Conservation (phyloP, 2,888 invertebrate genomes). For the Pammene aurita region DNA sequence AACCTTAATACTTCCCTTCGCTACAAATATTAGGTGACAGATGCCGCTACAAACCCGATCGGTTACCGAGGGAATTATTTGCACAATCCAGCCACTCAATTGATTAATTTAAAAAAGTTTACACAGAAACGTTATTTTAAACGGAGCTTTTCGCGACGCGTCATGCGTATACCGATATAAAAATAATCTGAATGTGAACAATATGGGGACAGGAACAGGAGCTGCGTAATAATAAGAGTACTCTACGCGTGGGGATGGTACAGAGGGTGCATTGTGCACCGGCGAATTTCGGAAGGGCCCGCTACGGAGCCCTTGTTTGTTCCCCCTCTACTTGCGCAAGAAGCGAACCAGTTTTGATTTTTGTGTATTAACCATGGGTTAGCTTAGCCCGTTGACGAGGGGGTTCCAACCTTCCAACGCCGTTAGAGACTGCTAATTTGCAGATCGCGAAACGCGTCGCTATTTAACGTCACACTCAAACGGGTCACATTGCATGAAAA, state of each 20-base stretch:
- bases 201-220: constrained; percentile 81
- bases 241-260: constrained; percentile 79
- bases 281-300: constrained; percentile 82
- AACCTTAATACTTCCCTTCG: constrained; percentile 84
- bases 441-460: constrained; percentile 15
- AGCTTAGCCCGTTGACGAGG: constrained; percentile 65
- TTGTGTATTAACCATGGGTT: constrained; percentile 70
- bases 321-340: constrained; percentile 82
- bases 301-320: constrained; percentile 75
- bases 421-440: constrained; percentile 42
- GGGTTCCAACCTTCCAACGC: constrained; percentile 63
- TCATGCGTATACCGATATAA: constrained; percentile 76
- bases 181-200: constrained; percentile 77
- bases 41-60: constrained; percentile 68
- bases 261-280: constrained; percentile 83
- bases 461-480: neutral
- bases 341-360: constrained; percentile 82
- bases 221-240: constrained; percentile 81
- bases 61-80: constrained; percentile 65
- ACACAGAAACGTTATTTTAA: constrained; percentile 47
- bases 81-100: constrained; percentile 51
- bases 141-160: constrained; percentile 66
- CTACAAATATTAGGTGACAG: constrained; percentile 82
- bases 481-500: too few relatives aligned
- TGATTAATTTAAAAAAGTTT: constrained; percentile 25